Conservation (phyloP, 2,113 vertebrate species). For the Pseudopipra pipra region DNA sequence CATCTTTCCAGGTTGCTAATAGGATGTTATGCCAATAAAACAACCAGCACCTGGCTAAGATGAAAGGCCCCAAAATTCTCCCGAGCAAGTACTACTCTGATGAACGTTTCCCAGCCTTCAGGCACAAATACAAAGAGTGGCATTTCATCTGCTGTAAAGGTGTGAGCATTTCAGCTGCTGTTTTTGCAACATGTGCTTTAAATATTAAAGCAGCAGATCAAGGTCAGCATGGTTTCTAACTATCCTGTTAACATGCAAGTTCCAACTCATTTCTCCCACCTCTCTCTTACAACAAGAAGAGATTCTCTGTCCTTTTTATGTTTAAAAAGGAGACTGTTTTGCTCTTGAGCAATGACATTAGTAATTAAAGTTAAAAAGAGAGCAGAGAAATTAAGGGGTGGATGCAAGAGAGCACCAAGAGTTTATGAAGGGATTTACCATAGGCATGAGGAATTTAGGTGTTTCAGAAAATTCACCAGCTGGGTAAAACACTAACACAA, state of each 20-base stretch:
- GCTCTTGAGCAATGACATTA: background rate
- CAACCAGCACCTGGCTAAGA: background rate
- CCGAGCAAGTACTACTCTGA: background rate
- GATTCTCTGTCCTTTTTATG: background rate
- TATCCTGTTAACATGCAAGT: background rate
- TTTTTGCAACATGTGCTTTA: background rate
- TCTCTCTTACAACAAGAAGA: background rate
- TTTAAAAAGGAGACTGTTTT: background rate
- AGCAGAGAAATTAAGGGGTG: background rate
- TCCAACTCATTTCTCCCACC: background rate
- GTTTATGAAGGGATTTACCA: background rate
- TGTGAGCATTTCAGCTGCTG: rapidly evolving
- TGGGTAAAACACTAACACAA: background rate
- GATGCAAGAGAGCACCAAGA: background rate
- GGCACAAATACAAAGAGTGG: background rate
- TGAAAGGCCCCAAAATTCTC: background rate
- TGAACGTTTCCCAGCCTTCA: background rate
- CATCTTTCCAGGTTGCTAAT: background rate
- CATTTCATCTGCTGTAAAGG: background rate
- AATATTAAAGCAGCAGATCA: background rate
- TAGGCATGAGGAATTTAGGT: background rate
- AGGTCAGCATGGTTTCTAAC: background rate
- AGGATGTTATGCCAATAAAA: background rate
- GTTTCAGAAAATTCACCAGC: background rate
- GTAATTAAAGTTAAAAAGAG: background rate